Conservation (phyloP, 2,888 invertebrate genomes). For the Gryllus longicercus region DNA sequence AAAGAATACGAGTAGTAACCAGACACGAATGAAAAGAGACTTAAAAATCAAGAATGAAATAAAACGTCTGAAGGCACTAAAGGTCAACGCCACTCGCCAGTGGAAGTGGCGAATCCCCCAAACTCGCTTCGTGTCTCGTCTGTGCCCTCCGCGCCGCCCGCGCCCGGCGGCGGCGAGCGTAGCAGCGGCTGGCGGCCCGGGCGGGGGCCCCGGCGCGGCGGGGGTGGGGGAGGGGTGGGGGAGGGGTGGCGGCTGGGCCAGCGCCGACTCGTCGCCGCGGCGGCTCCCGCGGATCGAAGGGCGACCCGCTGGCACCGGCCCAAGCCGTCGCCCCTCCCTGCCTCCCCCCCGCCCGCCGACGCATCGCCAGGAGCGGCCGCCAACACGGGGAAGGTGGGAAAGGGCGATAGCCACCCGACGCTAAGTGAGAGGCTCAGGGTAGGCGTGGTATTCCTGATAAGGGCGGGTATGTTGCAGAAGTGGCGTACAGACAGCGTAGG, state of each 20-base stretch:
- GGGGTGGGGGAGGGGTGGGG: neutral
- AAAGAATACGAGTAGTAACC: too few species aligned
- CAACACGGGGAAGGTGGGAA: neutral
- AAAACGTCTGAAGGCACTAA: too few species aligned
- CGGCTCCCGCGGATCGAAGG: neutral
- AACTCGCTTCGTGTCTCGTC: too few species aligned
- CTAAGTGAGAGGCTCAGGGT: neutral
- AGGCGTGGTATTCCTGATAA: neutral
- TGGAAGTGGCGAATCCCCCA: too few species aligned
- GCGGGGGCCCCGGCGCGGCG: neutral
- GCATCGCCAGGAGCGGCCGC: neutral
- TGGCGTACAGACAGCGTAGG: too few species aligned
- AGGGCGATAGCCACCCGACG: neutral
- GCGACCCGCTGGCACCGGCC: slow-evolving; percentile 17
- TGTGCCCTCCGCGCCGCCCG: neutral
- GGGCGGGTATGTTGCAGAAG: too few species aligned
- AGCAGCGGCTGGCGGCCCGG: neutral
- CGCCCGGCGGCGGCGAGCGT: neutral
- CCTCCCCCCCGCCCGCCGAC: neutral
- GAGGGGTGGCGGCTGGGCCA: neutral
- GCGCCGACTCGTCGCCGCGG: neutral
- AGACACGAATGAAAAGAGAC: too few species aligned
- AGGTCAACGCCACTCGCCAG: too few species aligned
- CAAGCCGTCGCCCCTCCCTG: neutral
- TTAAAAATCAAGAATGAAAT: too few species aligned